Evolutionary conservation across 2,113 vertebrate genomes (phyloP).

Genomic region (Halichoerus grypus): DNA sequence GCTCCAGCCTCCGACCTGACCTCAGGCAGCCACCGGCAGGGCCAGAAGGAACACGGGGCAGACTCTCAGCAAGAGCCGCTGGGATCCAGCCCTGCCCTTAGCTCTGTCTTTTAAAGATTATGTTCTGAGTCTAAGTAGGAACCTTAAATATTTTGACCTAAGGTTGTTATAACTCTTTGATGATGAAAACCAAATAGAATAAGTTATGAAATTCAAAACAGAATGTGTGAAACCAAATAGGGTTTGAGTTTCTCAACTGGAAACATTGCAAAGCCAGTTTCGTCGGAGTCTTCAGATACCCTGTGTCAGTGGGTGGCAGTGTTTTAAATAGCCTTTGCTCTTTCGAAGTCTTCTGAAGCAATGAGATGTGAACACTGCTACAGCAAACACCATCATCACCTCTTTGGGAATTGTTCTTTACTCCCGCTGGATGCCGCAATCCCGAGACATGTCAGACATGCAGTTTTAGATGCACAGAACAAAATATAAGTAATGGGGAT

Average conservation of each 20-base stretch:
- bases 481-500: not conserved
- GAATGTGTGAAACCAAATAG: not conserved
- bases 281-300: not conserved
- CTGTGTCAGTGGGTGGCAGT: not conserved
- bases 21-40: not conserved
- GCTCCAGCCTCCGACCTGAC: not conserved
- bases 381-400: accelerated
- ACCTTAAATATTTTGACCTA: constrained; percentile 45
- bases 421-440: accelerated
- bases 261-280: not conserved
- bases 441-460: not conserved
- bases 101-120: not conserved
- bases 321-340: not conserved
- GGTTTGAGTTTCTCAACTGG: not conserved
- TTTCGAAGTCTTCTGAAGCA: not conserved
- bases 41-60: not conserved
- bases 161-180: constrained; percentile 15
- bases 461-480: not conserved
- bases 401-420: not conserved
- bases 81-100: not conserved
- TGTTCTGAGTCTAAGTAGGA: not conserved
- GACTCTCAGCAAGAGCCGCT: not conserved
- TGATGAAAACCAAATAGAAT: constrained; percentile 20
- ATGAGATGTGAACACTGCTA: accelerated
- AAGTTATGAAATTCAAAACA: not conserved